Conservation (phyloP, 1,140 invertebrate genomes). For the Platyscapa corneri region DNA sequence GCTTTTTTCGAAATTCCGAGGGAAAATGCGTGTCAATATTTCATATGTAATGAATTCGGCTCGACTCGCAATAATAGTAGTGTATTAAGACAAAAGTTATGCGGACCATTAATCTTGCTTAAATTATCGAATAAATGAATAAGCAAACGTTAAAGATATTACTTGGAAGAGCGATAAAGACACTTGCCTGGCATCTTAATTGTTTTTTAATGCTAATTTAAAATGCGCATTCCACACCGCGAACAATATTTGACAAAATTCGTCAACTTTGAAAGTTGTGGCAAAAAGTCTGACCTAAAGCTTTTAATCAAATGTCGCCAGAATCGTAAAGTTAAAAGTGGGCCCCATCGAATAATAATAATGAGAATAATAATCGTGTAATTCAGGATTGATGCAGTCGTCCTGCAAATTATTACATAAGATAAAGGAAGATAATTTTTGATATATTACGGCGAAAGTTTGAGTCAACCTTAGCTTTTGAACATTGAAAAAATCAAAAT, state of each 20-base stretch:
- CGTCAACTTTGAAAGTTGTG: no score
- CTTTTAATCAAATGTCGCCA: no score
- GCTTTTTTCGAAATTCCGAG: not conserved
- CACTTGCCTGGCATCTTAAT: not conserved
- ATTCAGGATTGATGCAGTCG: no score
- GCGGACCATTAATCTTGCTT: not conserved
- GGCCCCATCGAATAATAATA: no score
- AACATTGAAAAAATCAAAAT: not conserved
- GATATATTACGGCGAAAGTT: not conserved
- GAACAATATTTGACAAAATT: no score
- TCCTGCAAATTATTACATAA: no score
- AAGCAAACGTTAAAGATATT: not conserved
- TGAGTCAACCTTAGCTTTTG: no score
- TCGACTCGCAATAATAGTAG: not conserved
- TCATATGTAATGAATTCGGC: conserved; percentile 14
- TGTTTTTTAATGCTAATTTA: not conserved
- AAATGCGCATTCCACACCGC: no score
- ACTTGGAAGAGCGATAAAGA: not conserved
- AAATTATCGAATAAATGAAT: not conserved
- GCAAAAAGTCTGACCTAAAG: no score
- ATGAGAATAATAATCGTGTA: no score
- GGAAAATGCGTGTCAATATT: conserved; percentile 4
- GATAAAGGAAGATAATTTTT: not conserved
- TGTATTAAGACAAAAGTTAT: not conserved
- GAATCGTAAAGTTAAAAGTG: no score